Evolutionary conservation across 2,797 vertebrate genomes (phyloP).

Genomic region (Spatula versicolor): DNA sequence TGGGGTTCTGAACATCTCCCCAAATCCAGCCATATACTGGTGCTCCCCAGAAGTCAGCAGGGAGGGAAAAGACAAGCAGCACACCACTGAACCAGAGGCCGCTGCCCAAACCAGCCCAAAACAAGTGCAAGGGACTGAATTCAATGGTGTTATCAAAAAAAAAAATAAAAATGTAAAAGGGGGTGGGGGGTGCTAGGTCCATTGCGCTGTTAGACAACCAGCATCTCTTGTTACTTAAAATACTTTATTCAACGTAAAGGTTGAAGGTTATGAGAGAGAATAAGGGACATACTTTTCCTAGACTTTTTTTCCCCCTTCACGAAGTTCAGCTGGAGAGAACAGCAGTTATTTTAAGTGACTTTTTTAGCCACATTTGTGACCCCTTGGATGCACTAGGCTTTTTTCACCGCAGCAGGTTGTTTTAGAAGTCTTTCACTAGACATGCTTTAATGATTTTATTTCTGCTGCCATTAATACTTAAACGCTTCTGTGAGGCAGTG

Average conservation of each 20-base stretch:
- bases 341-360: not conserved
- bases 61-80: not conserved
- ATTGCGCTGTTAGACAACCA: not conserved
- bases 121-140: not conserved
- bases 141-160: too few species aligned
- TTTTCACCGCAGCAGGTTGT: not conserved
- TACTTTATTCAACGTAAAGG: not conserved
- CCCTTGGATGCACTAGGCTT: not conserved
- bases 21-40: not conserved
- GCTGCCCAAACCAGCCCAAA: not conserved
- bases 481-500: not conserved
- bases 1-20: not conserved
- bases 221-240: not conserved
- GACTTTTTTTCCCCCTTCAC: not conserved
- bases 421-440: constrained; percentile 18
- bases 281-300: not conserved
- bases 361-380: not conserved
- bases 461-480: not conserved
- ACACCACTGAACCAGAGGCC: not conserved
- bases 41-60: not conserved
- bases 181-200: fast-evolving
- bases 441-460: not conserved
- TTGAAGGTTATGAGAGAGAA: not conserved
- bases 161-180: too few species aligned
- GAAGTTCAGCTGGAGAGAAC: not conserved